phyloP scores from a whole-genome alignment of 2,888 invertebrate genomes.

The Palloptera scutellata region DNA sequence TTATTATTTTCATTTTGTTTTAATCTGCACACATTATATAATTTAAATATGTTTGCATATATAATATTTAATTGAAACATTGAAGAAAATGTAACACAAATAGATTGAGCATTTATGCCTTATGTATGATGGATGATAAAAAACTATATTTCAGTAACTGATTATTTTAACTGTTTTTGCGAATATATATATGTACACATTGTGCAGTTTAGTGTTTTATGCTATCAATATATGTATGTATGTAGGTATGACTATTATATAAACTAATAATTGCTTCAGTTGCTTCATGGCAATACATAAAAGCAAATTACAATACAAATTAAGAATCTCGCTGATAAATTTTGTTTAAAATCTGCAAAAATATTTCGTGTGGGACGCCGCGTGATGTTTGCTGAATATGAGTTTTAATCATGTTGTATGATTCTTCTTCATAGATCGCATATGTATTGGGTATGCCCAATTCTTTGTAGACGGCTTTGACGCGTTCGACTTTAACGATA shows the following conservation, averaged over 20 bases:
- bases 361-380: conserved; percentile 81
- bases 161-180: neutral
- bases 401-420: conserved; percentile 80
- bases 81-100: neutral
- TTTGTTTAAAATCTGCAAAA: conserved; percentile 82
- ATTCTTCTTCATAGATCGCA: conserved; percentile 83
- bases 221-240: conserved; percentile 7
- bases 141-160: neutral
- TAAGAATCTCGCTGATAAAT: conserved; percentile 78
- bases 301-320: conserved; percentile 38
- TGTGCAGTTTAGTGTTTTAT: neutral
- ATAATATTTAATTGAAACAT: neutral
- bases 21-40: neutral
- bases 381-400: conserved; percentile 86
- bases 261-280: conserved; percentile 10
- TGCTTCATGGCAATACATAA: neutral
- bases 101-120: neutral
- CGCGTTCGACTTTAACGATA: conserved; percentile 71
- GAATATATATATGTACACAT: neutral
- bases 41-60: conserved; percentile 2
- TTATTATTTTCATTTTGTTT: neutral
- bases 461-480: conserved; percentile 81
- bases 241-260: neutral
- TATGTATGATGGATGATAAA: neutral
- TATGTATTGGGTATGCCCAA: conserved; percentile 79